Conservation (phyloP, 2,113 vertebrate species). For the Thymallus thymallus region DNA sequence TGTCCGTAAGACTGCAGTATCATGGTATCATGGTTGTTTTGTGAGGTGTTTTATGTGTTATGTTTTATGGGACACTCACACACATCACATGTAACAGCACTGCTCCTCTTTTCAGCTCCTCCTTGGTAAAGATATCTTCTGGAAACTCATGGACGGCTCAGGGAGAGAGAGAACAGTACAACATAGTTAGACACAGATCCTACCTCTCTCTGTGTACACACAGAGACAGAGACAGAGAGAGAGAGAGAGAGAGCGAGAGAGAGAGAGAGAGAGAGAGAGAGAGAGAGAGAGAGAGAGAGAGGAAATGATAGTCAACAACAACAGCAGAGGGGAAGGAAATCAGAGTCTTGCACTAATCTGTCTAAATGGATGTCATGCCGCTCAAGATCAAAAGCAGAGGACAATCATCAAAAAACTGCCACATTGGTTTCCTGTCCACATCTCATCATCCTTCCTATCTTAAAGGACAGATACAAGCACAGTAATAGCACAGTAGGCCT, state of each 20-base stretch:
- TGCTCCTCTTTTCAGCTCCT: conserved; percentile 71
- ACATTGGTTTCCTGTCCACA: background rate
- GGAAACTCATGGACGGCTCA: conserved; percentile 79
- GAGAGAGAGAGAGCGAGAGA: too few relatives aligned
- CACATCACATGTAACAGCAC: conserved; percentile 74
- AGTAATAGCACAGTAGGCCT: background rate
- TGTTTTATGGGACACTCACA: conserved; percentile 58
- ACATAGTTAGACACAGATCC: background rate
- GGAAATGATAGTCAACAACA: conserved; percentile 11
- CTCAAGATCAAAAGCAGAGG: background rate
- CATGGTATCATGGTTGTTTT: too few relatives aligned
- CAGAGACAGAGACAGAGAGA: background rate
- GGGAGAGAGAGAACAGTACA: background rate
- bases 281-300: background rate
- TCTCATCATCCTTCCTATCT: background rate
- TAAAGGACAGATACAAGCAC: background rate
- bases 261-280: too few relatives aligned
- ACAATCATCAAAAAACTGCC: background rate
- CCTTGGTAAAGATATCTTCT: conserved; percentile 76
- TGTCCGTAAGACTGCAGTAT: background rate
- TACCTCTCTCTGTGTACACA: background rate
- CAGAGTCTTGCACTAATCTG: background rate
- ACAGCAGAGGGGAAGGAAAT: background rate
- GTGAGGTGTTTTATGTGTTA: background rate
- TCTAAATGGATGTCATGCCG: background rate